Base-by-base conservation (phyloP, 2,797 vertebrate species). In the Takifugu rubripes region DNA sequence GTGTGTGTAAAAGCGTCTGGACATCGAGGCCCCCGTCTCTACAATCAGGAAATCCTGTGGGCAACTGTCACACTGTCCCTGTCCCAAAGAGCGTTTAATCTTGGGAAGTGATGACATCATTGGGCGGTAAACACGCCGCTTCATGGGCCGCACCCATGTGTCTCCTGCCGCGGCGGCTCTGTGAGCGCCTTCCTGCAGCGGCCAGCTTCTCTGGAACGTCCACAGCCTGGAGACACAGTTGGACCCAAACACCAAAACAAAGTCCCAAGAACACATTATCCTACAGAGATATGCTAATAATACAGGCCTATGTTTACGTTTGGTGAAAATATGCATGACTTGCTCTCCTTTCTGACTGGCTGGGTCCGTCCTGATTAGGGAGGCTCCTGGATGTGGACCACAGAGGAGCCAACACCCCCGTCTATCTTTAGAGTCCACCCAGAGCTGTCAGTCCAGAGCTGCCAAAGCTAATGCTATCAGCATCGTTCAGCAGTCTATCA, bases 361-460 rank as follows among this genome's bases (percentile, higher is more conserved):
- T 70, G 52, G 62, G 65, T 16, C 47, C 16, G 55, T 66, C 29
- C 29, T 69, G 72, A 81, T 75, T 81, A 86, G 78, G 73, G 83
- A 85, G 81, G 75, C 74, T 88, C 79, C 86, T 87, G 74, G 61
- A 86, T 60, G 74, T 49, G 77, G 82, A 89, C 87, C 89, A 84
- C 85, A 88, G 82, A 88, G 67, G 63, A 49, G 77, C 86, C 88
- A 82, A 90, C 90, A 89, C 89, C 90, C 67, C 90, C 67, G 85
- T 87, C 90, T 92, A 91, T 91, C 85, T 92, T 90, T 91, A 89
- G 89, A 88, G 82, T 72, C 67, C 9, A 92, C 89, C 89, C 89
- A 84, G 70, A 83, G 58, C 82, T 85, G 87, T 88, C 86, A 85
- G 81, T 84, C 80, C 66, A 33, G 31, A 61, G 61, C 48, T 8